Evolutionary conservation across 2,797 vertebrate species (phyloP), one percentile per base, ranked within the genome.

Genomic region (Brotula barbata): DNA sequence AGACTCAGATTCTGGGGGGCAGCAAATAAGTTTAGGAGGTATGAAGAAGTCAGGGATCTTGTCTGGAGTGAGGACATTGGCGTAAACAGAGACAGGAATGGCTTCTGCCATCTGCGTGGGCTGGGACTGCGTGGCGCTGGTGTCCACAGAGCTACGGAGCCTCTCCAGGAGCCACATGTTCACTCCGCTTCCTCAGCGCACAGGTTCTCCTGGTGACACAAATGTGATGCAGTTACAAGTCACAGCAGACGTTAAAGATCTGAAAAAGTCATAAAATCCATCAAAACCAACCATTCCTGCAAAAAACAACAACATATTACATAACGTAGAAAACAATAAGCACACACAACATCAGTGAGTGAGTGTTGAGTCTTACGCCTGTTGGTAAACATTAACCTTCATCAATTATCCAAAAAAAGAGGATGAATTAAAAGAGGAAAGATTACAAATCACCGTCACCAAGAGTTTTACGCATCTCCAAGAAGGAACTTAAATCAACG

Each of bases 41-140:
- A 98, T 98, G 78, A 98, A 98, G 81, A 99, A 98, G 79, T 98
- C 94, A 0, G 97, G 97, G 78, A 98, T 99, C 75, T 96, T 98
- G 71, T 96, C 94, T 0, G 96, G 97, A 6, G 97, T 98, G 65
- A 99, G 92, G 58, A 99, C 94, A 12, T 99, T 99, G 88, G 94
- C 94, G 77, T 96, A 96, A 12, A 93, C 87, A 19, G 87, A 90
- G 0, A 94, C 75, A 19, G 89, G 93, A 57, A 92, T 89, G 77
- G 87, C 82, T 65, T 88, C 86, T 13, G 37, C 36, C 9, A 81
- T 85, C 52, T 84, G 83, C 3, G 78, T 68, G 58, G 76, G 19
- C 20, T 74, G 75, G 42, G 83, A 72, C n/a, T 87, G 74, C 43
- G 63, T 71, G 49, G 86, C 74, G 68, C 78, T 80, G 65, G 81